Conservation (phyloP, 2,797 vertebrate genomes). For the Iguana delicatissima region DNA sequence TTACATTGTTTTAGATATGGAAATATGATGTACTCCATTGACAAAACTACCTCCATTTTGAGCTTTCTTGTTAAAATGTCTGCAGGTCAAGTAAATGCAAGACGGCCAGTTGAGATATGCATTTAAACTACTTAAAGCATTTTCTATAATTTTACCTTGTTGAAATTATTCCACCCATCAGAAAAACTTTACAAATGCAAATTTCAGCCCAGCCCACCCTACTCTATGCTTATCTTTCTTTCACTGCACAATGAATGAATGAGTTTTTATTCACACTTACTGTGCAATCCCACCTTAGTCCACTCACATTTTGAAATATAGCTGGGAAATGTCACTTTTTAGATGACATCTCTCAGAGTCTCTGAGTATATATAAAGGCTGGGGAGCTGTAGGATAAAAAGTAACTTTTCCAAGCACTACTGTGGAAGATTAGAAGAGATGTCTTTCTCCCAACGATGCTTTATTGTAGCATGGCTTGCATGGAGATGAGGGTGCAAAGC, state of each 20-base stretch:
- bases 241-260: neutral
- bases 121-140: neutral
- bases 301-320: neutral
- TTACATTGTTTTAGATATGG: neutral
- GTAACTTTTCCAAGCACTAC: neutral
- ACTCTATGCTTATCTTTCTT: neutral
- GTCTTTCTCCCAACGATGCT: neutral
- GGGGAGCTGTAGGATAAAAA: neutral
- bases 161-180: neutral
- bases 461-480: neutral
- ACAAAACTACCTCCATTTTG: neutral
- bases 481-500: neutral
- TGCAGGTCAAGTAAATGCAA: neutral
- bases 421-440: neutral
- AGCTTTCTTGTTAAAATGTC: neutral
- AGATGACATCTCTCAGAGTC: no score
- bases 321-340: no score
- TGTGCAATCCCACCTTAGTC: neutral
- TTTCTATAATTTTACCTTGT: neutral
- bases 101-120: neutral
- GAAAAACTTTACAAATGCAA: neutral
- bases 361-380: neutral
- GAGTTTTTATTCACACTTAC: neutral
- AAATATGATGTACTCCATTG: neutral
- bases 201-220: neutral